These are phyloP conservation scores for Chaetura pelagica DNA, from an alignment of 2,113 vertebrate genomes.

Conservation along the genomic window DNA sequence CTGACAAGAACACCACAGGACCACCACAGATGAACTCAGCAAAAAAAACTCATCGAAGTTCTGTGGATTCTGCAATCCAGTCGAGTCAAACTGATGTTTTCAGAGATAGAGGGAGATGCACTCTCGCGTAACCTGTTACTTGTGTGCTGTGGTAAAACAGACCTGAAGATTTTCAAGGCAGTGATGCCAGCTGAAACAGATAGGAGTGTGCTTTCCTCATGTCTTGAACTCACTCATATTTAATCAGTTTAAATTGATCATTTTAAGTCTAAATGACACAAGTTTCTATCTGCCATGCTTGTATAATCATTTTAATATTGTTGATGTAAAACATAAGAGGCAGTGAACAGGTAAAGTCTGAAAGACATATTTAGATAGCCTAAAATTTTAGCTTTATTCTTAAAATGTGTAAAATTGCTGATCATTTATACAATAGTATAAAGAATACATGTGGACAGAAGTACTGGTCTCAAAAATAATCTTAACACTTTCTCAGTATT, in stretches of 20 bases:
- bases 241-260: neutral
- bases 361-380: neutral
- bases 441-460: neutral
- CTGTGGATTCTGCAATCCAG: neutral
- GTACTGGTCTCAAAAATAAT: neutral
- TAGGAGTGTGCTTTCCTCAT: neutral
- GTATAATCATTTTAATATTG: neutral
- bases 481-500: no score
- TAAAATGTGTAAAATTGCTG: neutral
- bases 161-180: neutral
- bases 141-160: neutral
- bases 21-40: neutral
- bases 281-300: neutral
- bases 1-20: neutral
- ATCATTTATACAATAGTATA: neutral
- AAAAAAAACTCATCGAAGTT: neutral
- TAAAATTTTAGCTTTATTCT: neutral
- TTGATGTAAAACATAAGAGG: neutral
- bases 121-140: neutral
- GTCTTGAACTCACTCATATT: neutral
- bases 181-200: neutral
- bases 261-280: neutral
- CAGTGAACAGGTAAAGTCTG: neutral
- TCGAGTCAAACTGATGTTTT: neutral
- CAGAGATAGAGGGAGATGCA: neutral